A percentile compares a stretch with the other conserved stretches of the same genome.
Conservation (phyloP, 2,797 vertebrate species). For the Mico argentatus region DNA sequence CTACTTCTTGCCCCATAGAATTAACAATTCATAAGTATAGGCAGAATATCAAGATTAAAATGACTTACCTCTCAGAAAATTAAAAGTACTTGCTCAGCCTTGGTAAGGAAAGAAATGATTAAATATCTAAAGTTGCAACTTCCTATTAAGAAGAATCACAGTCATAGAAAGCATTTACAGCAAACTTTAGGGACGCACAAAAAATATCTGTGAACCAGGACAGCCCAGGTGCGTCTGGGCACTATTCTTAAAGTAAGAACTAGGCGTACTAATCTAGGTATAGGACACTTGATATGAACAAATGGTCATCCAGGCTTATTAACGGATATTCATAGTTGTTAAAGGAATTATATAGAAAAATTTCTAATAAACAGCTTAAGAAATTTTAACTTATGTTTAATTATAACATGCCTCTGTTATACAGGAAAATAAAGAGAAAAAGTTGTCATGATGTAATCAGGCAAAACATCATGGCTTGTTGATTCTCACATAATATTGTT, state of each 20-base stretch:
- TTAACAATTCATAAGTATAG: neutral
- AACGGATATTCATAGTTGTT: neutral
- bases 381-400: neutral
- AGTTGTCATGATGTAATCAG: neutral
- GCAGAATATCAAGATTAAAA: neutral
- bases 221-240: neutral
- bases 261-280: neutral
- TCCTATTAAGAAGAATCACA: neutral
- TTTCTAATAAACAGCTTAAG: neutral
- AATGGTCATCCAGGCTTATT: neutral
- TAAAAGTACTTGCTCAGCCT: neutral
- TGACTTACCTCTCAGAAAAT: neutral
- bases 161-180: neutral
- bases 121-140: neutral
- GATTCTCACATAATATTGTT: neutral
- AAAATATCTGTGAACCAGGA: no score
- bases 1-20: neutral
- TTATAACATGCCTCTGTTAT: neutral
- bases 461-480: neutral
- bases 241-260: neutral
- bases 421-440: neutral
- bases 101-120: neutral
- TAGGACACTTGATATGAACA: neutral
- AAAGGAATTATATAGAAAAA: neutral
- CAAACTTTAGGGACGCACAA: neutral